Evolutionary conservation across 2,797 vertebrate species (phyloP).

Genomic region (Anabas testudineus): DNA sequence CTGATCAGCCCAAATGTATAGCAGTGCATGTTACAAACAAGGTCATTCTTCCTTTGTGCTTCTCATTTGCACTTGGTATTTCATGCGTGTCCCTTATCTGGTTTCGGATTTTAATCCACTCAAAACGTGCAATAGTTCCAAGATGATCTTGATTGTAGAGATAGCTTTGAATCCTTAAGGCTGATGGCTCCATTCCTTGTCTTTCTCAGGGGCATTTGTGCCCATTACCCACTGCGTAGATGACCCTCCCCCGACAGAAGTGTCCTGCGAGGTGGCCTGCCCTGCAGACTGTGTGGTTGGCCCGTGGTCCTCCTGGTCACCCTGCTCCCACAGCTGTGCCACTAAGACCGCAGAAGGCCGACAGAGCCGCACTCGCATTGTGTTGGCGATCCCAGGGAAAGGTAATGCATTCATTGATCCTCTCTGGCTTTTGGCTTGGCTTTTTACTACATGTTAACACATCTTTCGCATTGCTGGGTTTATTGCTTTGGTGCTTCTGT

Average conservation of each 20-base stretch:
- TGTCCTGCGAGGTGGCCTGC: slow-evolving; percentile 89
- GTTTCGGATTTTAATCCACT: slow-evolving; percentile 1
- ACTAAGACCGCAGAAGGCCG: slow-evolving; percentile 89
- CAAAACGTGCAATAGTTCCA: neutral
- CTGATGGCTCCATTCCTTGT: neutral
- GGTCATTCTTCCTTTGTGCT: neutral
- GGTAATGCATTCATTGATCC: slow-evolving; percentile 77
- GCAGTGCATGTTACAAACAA: slow-evolving; percentile 1
- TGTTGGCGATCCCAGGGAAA: slow-evolving; percentile 92
- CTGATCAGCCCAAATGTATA: slow-evolving; percentile 1
- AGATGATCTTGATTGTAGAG: slow-evolving; percentile 3
- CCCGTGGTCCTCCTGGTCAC: slow-evolving; percentile 91
- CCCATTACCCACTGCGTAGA: slow-evolving; percentile 82
- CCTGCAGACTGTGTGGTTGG: slow-evolving; percentile 90
- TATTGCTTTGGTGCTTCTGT: neutral
- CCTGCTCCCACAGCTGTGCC: slow-evolving; percentile 93
- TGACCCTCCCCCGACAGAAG: slow-evolving; percentile 73
- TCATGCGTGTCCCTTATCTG: neutral
- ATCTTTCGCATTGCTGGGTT: neutral
- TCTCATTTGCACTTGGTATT: neutral
- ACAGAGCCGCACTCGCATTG: slow-evolving; percentile 89
- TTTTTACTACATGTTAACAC: too few relatives aligned
- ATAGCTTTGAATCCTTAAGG: neutral
- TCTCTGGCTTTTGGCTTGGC: neutral
- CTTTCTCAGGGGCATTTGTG: slow-evolving; percentile 84